These are phyloP conservation scores for Brevimyrus niger DNA, from an alignment of 2,113 vertebrate species.

Conservation along the genomic window DNA sequence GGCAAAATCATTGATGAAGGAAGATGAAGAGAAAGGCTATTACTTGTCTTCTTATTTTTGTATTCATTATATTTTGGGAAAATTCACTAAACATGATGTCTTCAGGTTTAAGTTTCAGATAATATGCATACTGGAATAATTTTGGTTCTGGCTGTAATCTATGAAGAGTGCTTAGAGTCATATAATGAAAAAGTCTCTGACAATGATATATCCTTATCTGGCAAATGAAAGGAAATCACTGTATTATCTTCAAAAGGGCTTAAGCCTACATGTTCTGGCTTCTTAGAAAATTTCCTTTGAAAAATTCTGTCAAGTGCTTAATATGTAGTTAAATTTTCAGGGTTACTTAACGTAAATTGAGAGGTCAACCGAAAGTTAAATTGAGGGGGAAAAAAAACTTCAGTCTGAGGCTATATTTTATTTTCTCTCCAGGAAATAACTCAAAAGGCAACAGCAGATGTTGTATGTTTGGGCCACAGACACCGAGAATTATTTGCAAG, in stretches of 20 bases:
- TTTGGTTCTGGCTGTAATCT: slow-evolving; percentile 51
- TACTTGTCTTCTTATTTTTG: background rate
- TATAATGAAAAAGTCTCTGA: slow-evolving; percentile 54
- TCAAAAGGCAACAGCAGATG: background rate
- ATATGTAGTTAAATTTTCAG: slow-evolving; percentile 55
- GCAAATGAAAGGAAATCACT: slow-evolving; percentile 51
- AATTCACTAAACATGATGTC: background rate
- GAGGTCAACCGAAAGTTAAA: slow-evolving; percentile 58
- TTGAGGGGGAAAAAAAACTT: slow-evolving; percentile 48
- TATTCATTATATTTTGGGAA: background rate
- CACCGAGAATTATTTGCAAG: background rate
- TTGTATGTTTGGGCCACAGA: background rate
- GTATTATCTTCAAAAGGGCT: slow-evolving; percentile 63
- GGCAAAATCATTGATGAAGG: background rate
- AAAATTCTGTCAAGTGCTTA: slow-evolving; percentile 58
- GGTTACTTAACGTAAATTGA: slow-evolving; percentile 60
- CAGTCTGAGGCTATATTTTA: slow-evolving; percentile 14
- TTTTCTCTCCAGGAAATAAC: background rate
- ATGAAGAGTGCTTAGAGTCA: slow-evolving; percentile 57
- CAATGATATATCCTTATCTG: slow-evolving; percentile 59
- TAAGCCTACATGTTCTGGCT: slow-evolving; percentile 42
- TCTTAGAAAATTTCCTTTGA: slow-evolving; percentile 51
- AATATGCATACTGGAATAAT: slow-evolving; percentile 45
- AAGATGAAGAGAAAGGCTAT: background rate
- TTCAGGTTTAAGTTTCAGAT: slow-evolving; percentile 1